phyloP scores from a whole-genome alignment of 2,888 invertebrate species.

The Blomia tropicalis region DNA sequence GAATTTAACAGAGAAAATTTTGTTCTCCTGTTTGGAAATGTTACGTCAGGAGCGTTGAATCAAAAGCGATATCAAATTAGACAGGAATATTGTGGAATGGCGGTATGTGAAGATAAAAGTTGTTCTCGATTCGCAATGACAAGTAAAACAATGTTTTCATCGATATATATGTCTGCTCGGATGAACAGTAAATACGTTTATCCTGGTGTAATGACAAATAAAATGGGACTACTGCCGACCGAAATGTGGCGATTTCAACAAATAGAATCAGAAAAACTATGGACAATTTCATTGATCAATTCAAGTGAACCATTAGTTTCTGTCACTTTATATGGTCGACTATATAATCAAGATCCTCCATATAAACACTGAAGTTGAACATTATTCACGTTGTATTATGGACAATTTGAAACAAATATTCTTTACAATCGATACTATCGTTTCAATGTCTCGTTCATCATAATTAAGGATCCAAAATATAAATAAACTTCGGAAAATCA shows the following conservation, averaged over 20 bases:
- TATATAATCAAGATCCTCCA: slow-evolving; percentile 18
- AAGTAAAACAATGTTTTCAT: slow-evolving; percentile 3
- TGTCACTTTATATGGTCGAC: slow-evolving; percentile 16
- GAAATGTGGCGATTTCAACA: slow-evolving; percentile 1
- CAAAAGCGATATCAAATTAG: slow-evolving; percentile 5
- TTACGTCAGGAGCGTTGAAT: not conserved
- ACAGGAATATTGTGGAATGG: slow-evolving; percentile 24
- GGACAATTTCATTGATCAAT: not conserved
- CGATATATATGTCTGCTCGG: slow-evolving; percentile 7
- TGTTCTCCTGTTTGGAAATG: not conserved
- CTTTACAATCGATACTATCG: too few species aligned
- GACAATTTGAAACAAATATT: too few species aligned
- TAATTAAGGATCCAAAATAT: too few species aligned
- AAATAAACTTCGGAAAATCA: too few species aligned
- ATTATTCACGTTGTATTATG: too few species aligned
- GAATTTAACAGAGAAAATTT: not conserved
- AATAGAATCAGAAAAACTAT: not conserved
- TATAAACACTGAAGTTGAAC: slow-evolving; percentile 16
- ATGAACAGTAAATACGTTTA: slow-evolving; percentile 20
- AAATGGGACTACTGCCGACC: slow-evolving; percentile 3
- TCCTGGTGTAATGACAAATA: slow-evolving; percentile 10
- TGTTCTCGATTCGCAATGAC: not conserved
- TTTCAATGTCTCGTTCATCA: too few species aligned
- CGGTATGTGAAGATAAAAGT: slow-evolving; percentile 4
- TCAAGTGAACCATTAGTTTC: slow-evolving; percentile 2